These are phyloP conservation scores for Parnassius smintheus DNA, from an alignment of 2,888 invertebrate species.

Conservation along the genomic window DNA sequence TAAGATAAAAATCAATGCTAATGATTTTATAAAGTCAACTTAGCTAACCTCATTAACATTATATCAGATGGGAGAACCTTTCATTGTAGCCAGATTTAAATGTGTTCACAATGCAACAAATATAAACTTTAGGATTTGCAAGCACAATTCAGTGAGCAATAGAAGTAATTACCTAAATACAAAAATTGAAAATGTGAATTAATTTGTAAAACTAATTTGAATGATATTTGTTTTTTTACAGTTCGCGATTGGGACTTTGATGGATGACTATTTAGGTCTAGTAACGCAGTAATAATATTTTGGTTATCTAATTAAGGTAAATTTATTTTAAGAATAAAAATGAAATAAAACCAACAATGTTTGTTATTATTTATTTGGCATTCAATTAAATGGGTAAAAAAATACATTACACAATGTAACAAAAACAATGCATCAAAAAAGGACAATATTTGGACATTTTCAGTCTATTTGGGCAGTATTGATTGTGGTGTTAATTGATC, in stretches of 20 bases:
- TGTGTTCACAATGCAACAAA: too few relatives aligned
- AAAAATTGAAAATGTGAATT: too few relatives aligned
- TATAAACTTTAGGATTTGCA: too few relatives aligned
- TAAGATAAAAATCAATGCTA: not conserved
- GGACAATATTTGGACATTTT: slow-evolving; percentile 75
- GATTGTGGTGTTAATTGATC: slow-evolving; percentile 30
- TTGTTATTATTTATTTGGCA: slow-evolving; percentile 76
- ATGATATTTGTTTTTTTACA: slow-evolving; percentile 74
- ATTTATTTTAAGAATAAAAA: slow-evolving; percentile 28
- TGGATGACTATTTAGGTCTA: slow-evolving; percentile 98
- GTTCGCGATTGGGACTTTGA: slow-evolving; percentile 99
- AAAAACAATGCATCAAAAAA: slow-evolving; percentile 70
- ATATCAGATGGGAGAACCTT: too few relatives aligned
- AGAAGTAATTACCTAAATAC: too few relatives aligned
- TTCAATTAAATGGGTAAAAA: slow-evolving; percentile 72
- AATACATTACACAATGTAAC: slow-evolving; percentile 73
- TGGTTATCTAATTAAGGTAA: slow-evolving; percentile 11
- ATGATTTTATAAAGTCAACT: too few relatives aligned
- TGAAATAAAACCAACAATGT: slow-evolving; percentile 45
- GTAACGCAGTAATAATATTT: slow-evolving; percentile 68
- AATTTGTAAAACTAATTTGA: not conserved
- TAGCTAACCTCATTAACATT: too few relatives aligned
- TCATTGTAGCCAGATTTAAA: too few relatives aligned
- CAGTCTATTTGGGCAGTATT: slow-evolving; percentile 78
- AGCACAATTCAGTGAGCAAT: too few relatives aligned